Base-by-base conservation (phyloP, 2,113 vertebrate species). In the Furnarius figulus region DNA sequence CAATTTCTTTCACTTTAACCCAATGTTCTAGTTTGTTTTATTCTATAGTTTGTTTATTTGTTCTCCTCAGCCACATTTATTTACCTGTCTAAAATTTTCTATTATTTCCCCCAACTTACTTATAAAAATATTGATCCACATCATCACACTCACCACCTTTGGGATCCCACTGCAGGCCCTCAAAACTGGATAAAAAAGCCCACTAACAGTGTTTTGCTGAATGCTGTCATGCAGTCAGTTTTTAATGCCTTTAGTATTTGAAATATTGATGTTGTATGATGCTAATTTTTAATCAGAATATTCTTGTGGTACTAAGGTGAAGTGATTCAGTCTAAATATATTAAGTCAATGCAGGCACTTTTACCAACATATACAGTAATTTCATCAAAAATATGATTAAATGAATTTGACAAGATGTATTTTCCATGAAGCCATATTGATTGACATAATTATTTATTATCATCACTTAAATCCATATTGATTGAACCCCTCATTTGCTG, bases 391-490 rank as follows among this genome's bases (percentile, higher is more conserved):
- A 68, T n/a, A 35, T 75, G 44, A 96, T 87, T 84, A 93, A 86
- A 88, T 90, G 28, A 84, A 84, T 89, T 90, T 90, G 79, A 81
- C 79, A 90, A 94, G 85, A 87, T 65, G 44, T 86, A 84, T 94
- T 90, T 96, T 89, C 73, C 40, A 61, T 88, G 44, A 96, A 94
- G 84, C 79, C n/a, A 17, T 93, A 93, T 96, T 95, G 95, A 97
- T 86, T 94, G 79, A 84, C 76, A 46, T 81, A 79, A 88, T 93
- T 97, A 92, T 94, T 94, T 97, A 90, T 85, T 95, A 90, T 65
- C 65, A 72, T 61, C 0, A 75, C 89, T 96, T 92, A 85, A 81
- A 89, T 88, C 37, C 61, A 44, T 96, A 96, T 96, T 81, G 95
- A 96, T 89, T 82, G 49, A 82, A 68, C 49, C 31, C 12, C 20